These are phyloP conservation scores for Halocynthia roretzi DNA, from an alignment of 23 tunicate genomes.

Conservation along the genomic window DNA sequence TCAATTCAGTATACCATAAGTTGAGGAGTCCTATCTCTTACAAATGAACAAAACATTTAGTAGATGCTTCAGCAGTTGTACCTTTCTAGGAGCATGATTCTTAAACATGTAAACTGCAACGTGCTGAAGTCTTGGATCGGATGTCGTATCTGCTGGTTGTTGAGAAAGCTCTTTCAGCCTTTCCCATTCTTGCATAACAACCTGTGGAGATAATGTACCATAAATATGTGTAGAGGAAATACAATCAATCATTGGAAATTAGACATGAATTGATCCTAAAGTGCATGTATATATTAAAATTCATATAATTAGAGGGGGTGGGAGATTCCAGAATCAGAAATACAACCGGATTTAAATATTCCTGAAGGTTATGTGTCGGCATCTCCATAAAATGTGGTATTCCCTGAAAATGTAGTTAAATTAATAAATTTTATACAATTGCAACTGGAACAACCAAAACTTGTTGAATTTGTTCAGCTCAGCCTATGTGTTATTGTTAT, in stretches of 20 bases:
- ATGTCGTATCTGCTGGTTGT: not conserved
- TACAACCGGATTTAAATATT: no score
- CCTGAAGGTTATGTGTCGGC: no score
- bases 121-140: slow-evolving; percentile 30
- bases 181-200: slow-evolving; percentile 34
- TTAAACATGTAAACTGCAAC: slow-evolving; percentile 34
- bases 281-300: not conserved
- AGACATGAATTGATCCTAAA: not conserved
- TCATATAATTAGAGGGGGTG: not conserved
- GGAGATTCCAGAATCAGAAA: not conserved
- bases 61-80: not conserved
- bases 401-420: no score
- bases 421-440: no score
- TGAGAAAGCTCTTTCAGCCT: slow-evolving; percentile 18
- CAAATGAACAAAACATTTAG: not conserved
- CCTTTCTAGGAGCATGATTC: slow-evolving; percentile 43
- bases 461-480: no score
- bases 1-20: not conserved
- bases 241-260: not conserved
- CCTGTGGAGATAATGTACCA: slow-evolving; percentile 1
- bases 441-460: no score
- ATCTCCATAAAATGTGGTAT: no score
- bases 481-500: no score
- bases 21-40: not conserved
- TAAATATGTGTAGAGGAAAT: not conserved